Percentiles rank a stretch among this genome's conserved stretches.
phyloP scores from a whole-genome alignment of 2,113 vertebrate species.

The Bubo blakistoni region DNA sequence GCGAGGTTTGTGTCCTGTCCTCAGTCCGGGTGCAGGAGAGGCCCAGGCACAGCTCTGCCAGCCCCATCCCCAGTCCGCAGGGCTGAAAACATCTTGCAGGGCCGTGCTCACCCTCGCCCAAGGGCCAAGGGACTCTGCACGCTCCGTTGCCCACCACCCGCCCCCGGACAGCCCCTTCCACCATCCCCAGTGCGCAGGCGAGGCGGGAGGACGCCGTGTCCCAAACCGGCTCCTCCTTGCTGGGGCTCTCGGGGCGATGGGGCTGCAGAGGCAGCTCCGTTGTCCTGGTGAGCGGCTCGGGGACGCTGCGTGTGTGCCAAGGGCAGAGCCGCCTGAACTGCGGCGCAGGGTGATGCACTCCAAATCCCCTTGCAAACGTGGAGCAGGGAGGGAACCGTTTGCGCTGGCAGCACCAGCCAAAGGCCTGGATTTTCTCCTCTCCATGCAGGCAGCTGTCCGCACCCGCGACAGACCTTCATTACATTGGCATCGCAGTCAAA shows the following conservation, averaged over 20 bases:
- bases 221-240: fast-evolving
- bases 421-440: not conserved
- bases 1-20: not conserved
- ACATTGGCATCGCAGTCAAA: not conserved
- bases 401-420: not conserved
- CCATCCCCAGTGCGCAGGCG: fast-evolving
- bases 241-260: fast-evolving
- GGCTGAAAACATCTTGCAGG: not conserved
- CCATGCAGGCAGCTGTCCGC: slow-evolving; percentile 1
- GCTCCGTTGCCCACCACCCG: fast-evolving
- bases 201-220: not conserved
- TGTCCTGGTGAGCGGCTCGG: fast-evolving
- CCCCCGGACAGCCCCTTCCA: not conserved
- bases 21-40: not conserved
- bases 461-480: not conserved
- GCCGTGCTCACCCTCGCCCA: fast-evolving
- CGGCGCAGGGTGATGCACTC: not conserved
- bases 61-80: not conserved
- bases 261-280: fast-evolving
- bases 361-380: fast-evolving
- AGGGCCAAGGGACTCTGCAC: not conserved
- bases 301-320: fast-evolving
- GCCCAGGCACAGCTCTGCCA: not conserved
- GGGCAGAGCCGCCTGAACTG: not conserved
- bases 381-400: not conserved